phyloP scores from a whole-genome alignment of 2,888 invertebrate genomes.

The Melanotus villosus region DNA sequence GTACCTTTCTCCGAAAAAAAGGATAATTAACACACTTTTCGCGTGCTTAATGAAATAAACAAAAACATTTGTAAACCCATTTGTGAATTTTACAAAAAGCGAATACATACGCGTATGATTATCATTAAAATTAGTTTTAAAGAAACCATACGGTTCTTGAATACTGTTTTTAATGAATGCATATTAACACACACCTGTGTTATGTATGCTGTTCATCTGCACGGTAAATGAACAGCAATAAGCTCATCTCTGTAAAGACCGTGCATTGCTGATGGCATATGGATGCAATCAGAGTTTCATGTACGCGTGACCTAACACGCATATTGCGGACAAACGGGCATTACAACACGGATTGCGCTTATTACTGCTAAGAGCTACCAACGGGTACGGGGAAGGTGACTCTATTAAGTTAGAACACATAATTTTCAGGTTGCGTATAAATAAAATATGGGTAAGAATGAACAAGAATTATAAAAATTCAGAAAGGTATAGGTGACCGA shows the following conservation, averaged over 20 bases:
- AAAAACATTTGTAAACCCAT: too few relatives aligned
- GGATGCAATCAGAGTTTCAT: constrained; percentile 55
- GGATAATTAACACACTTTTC: too few relatives aligned
- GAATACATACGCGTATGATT: too few relatives aligned
- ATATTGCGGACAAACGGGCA: constrained; percentile 51
- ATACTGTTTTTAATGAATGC: neutral
- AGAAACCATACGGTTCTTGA: neutral
- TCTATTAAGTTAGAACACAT: too few relatives aligned
- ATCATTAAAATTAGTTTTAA: too few relatives aligned
- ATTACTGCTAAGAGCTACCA: neutral
- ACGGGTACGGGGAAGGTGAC: neutral
- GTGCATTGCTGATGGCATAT: constrained; percentile 55
- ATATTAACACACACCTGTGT: constrained; percentile 20
- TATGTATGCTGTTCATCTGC: constrained; percentile 22
- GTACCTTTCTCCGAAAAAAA: too few relatives aligned
- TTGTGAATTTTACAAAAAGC: too few relatives aligned
- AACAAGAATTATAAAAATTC: too few relatives aligned
- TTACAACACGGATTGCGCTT: constrained; percentile 27
- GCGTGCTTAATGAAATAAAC: too few relatives aligned
- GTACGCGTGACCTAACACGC: constrained; percentile 57
- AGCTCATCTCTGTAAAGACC: constrained; percentile 47
- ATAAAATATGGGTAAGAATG: too few relatives aligned
- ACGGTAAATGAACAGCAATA: constrained; percentile 50
- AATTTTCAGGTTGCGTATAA: too few relatives aligned
- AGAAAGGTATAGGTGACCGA: too few relatives aligned